Percentiles rank a stretch among this genome's conserved stretches.
Conservation (phyloP, 2,797 vertebrate genomes). For the Hippopotamyrus pictus region DNA sequence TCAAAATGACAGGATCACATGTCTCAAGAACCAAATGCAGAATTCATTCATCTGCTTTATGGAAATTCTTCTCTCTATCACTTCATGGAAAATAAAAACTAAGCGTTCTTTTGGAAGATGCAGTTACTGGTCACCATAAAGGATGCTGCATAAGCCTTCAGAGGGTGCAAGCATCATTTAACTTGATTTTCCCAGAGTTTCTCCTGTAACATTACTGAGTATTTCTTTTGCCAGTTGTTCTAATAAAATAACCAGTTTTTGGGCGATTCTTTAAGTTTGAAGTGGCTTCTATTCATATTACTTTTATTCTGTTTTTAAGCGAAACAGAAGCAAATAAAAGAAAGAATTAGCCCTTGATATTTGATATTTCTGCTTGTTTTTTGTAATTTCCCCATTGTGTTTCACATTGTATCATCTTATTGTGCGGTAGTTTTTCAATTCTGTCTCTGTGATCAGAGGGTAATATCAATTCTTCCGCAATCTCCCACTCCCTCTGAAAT, state of each 20-base stretch:
- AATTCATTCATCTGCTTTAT: not conserved
- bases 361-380: not conserved
- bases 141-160: slow-evolving; percentile 38
- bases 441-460: not conserved
- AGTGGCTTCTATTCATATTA: not conserved
- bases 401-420: not conserved
- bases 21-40: not conserved
- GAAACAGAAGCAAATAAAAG: not conserved
- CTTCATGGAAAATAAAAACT: slow-evolving; percentile 54
- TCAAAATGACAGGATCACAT: not conserved
- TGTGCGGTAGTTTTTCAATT: not conserved
- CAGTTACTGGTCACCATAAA: slow-evolving; percentile 40
- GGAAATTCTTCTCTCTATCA: slow-evolving; percentile 31
- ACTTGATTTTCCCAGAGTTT: slow-evolving; percentile 53
- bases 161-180: slow-evolving; percentile 54
- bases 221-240: not conserved
- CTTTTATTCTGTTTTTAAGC: not conserved
- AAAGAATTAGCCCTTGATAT: not conserved
- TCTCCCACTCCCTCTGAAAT: not conserved
- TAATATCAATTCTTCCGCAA: not conserved
- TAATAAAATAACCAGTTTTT: not conserved
- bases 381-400: not conserved
- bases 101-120: slow-evolving; percentile 45
- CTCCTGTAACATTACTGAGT: slow-evolving; percentile 30
- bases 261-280: not conserved